Evolutionary conservation across 1,140 invertebrate species (phyloP).

Genomic region (Spodoptera frugiperda): DNA sequence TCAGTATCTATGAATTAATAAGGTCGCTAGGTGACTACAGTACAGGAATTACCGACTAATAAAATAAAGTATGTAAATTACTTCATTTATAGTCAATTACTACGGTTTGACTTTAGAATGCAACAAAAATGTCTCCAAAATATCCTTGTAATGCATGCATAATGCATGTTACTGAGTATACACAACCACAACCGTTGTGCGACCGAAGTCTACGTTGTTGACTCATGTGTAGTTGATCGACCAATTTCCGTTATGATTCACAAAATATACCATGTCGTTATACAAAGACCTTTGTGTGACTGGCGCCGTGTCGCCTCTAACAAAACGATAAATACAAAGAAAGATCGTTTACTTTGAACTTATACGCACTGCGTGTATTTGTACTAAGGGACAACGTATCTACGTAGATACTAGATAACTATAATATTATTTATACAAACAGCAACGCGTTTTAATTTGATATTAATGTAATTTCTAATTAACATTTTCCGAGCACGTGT

Average conservation of each 20-base stretch:
- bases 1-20: too few species aligned
- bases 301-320: neutral
- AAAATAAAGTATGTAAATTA: neutral
- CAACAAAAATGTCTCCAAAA: too few species aligned
- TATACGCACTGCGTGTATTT: neutral
- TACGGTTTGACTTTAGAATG: too few species aligned
- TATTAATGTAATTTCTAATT: neutral
- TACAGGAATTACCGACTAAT: too few species aligned
- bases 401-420: too few species aligned
- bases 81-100: too few species aligned
- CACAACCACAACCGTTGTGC: neutral
- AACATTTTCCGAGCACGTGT: neutral
- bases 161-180: neutral
- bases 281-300: constrained; percentile 16
- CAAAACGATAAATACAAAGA: neutral
- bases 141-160: neutral
- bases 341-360: constrained; percentile 1
- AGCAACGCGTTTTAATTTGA: neutral
- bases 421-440: neutral
- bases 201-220: neutral
- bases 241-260: constrained; percentile 9
- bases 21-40: too few species aligned
- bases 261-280: constrained; percentile 1
- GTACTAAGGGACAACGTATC: too few species aligned
- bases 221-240: constrained; percentile 3